phyloP scores from a whole-genome alignment of 2,888 invertebrate species.

The Arrhopalites spinosus region DNA sequence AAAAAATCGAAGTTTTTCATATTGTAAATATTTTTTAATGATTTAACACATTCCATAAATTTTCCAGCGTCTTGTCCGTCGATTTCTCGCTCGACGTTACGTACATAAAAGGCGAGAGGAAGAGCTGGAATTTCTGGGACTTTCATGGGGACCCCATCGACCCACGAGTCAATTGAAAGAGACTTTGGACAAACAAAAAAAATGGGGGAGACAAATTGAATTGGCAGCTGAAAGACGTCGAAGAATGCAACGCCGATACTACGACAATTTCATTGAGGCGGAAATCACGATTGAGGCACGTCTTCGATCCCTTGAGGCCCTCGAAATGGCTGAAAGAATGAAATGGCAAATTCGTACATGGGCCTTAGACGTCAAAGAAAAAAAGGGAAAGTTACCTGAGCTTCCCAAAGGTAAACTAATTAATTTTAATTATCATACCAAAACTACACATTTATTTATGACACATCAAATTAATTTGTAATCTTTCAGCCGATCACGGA shows the following conservation, averaged over 20 bases:
- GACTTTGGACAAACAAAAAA: slow-evolving; percentile 9
- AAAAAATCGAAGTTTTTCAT: neutral
- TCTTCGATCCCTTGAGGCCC: slow-evolving; percentile 73
- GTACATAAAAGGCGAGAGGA: slow-evolving; percentile 49
- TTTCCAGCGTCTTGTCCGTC: slow-evolving; percentile 54
- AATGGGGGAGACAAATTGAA: slow-evolving; percentile 32
- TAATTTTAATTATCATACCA: too few relatives aligned
- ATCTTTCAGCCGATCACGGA: slow-evolving; percentile 89
- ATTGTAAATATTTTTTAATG: neutral
- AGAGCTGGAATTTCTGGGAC: slow-evolving; percentile 56
- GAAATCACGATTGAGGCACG: slow-evolving; percentile 65
- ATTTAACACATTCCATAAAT: neutral
- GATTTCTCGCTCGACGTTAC: slow-evolving; percentile 53
- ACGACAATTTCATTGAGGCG: slow-evolving; percentile 72
- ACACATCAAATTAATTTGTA: too few relatives aligned
- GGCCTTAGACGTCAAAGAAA: slow-evolving; percentile 68
- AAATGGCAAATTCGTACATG: slow-evolving; percentile 84
- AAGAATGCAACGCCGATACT: slow-evolving; percentile 69
- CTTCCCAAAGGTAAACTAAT: too few relatives aligned
- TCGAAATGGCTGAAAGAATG: slow-evolving; percentile 81
- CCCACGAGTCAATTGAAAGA: slow-evolving; percentile 13
- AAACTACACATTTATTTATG: too few relatives aligned
- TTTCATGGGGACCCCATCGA: slow-evolving; percentile 39
- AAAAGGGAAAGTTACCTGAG: slow-evolving; percentile 86
- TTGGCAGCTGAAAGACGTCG: slow-evolving; percentile 62